Evolutionary conservation across 2,888 invertebrate species (phyloP).

Genomic region (Tuberolachnus salignus): DNA sequence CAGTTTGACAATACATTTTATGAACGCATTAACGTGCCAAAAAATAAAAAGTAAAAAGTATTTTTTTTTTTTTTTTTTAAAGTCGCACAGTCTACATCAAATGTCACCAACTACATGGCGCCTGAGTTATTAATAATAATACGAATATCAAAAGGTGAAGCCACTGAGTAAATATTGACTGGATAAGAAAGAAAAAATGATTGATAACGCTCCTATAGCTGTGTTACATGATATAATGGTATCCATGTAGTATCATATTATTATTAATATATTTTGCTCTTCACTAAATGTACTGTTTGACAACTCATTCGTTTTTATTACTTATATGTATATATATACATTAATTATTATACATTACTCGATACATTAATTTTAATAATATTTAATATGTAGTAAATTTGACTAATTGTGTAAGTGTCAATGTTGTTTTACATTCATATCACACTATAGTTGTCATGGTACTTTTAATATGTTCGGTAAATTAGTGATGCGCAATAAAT

Average conservation of each 20-base stretch:
- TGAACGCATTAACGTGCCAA: constrained; percentile 43
- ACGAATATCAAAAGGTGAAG: constrained; percentile 42
- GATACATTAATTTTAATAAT: too few species aligned
- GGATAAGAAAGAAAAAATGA: constrained; percentile 36
- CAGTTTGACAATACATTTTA: constrained; percentile 27
- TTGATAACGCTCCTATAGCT: constrained; percentile 39
- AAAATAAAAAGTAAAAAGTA: constrained; percentile 8
- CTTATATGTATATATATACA: not conserved
- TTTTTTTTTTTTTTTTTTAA: constrained; percentile 21
- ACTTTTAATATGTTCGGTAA: too few species aligned
- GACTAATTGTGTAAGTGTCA: not conserved
- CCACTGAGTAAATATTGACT: constrained; percentile 44
- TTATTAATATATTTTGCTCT: constrained; percentile 17
- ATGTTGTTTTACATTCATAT: constrained; percentile 1
- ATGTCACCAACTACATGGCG: constrained; percentile 46
- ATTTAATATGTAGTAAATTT: not conserved
- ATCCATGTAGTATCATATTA: constrained; percentile 16
- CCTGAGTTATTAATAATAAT: constrained; percentile 48
- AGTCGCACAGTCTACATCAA: constrained; percentile 32
- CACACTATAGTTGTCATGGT: too few species aligned
- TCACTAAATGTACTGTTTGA: constrained; percentile 32
- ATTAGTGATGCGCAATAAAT: not conserved
- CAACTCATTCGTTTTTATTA: constrained; percentile 35
- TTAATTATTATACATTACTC: not conserved
- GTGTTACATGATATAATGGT: constrained; percentile 31